phyloP scores from a whole-genome alignment of 2,888 invertebrate species.

The Cynaeus angustus region DNA sequence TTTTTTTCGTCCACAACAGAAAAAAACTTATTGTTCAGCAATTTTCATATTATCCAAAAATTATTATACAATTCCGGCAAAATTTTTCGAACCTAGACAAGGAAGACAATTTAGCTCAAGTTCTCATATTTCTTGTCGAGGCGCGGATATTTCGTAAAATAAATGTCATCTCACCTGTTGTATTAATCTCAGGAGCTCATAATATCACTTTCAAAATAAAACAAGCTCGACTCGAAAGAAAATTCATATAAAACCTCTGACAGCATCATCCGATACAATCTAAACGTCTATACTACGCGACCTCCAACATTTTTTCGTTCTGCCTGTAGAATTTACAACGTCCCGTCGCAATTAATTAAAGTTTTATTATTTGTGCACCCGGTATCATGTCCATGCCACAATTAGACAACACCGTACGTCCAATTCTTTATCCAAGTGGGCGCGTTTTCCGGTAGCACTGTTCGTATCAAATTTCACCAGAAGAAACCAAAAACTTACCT shows the following conservation, averaged over 20 bases:
- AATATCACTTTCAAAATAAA: constrained; percentile 48
- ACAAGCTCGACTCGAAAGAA: constrained; percentile 22
- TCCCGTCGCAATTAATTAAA: constrained; percentile 35
- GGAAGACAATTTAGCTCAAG: too few species aligned
- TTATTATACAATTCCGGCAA: too few species aligned
- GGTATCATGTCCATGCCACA: constrained; percentile 26
- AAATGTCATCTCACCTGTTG: constrained; percentile 40
- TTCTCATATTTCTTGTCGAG: neutral
- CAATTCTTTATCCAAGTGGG: constrained; percentile 36
- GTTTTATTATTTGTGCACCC: constrained; percentile 42
- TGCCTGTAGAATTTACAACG: constrained; percentile 29
- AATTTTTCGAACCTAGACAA: too few species aligned
- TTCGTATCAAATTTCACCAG: constrained; percentile 50
- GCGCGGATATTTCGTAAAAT: constrained; percentile 32
- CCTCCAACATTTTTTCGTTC: constrained; percentile 12
- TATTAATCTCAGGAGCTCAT: constrained; percentile 48
- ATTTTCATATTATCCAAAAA: too few species aligned
- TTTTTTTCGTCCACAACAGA: too few species aligned
- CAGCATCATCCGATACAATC: constrained; percentile 47
- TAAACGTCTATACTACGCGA: constrained; percentile 47
- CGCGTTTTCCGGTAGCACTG: constrained; percentile 49
- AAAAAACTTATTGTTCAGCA: too few species aligned
- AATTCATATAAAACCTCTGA: constrained; percentile 47
- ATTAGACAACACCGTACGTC: constrained; percentile 33
- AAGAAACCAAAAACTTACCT: constrained; percentile 40